These are phyloP conservation scores for Patella caerulea DNA, from an alignment of 2,888 invertebrate genomes.

Conservation along the genomic window DNA sequence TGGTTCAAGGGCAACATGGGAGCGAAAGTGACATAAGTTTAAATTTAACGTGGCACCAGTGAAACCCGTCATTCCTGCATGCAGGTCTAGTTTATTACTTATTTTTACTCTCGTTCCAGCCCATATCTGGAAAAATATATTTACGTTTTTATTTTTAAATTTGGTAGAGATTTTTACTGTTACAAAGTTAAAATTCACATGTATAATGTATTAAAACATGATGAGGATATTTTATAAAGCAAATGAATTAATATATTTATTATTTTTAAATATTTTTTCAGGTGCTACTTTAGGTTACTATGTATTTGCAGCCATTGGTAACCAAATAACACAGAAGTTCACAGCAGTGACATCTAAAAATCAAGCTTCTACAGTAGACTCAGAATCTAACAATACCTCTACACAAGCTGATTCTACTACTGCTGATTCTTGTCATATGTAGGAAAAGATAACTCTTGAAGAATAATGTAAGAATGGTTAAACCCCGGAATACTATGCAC, in stretches of 20 bases:
- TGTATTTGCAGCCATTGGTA: constrained; percentile 43
- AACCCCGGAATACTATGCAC: no score
- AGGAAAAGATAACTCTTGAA: no score
- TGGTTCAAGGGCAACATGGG: no score
- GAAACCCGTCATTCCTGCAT: no score
- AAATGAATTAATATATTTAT: not conserved
- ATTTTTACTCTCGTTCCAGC: no score
- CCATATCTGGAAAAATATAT: no score
- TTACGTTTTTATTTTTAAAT: no score
- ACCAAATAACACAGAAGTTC: constrained; percentile 5
- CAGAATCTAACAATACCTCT: not conserved
- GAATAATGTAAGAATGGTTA: no score
- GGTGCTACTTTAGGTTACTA: constrained; percentile 48
- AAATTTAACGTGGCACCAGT: no score
- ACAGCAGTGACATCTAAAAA: not conserved
- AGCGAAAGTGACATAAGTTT: no score
- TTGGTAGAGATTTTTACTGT: not conserved
- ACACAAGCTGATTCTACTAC: not conserved
- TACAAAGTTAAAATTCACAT: not conserved
- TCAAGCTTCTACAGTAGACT: not conserved
- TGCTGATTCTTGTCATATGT: constrained; percentile 9
- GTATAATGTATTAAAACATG: not conserved
- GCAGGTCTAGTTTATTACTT: no score
- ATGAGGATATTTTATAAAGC: not conserved
- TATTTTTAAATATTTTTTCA: constrained; percentile 26